Percentiles rank a stretch among this genome's conserved stretches.
These are phyloP conservation scores for Telmatochromis sp. DNA, from an alignment of 2,113 vertebrate genomes.

Conservation along the genomic window DNA sequence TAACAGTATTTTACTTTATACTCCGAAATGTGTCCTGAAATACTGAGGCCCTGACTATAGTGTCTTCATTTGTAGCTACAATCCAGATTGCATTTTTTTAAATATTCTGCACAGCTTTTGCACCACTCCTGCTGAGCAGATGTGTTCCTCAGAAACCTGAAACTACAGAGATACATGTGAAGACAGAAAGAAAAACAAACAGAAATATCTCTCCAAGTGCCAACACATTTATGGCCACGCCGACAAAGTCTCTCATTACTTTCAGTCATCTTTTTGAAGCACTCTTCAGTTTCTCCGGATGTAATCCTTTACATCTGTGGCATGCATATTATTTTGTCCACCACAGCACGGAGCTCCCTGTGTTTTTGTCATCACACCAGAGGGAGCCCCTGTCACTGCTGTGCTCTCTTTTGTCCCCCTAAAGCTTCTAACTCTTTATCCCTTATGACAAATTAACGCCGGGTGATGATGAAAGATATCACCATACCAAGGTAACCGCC, in stretches of 20 bases:
- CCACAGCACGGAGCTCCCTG: background rate
- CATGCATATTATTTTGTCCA: background rate
- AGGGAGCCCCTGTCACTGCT: slow-evolving; percentile 44
- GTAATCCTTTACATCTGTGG: background rate
- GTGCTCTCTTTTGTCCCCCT: background rate
- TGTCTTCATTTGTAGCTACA: background rate
- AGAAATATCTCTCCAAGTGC: background rate
- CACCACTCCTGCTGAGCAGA: background rate
- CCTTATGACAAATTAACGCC: slow-evolving; percentile 42
- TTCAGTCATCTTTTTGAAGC: background rate
- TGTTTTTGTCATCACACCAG: slow-evolving; percentile 45
- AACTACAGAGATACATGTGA: background rate
- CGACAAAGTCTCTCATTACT: background rate
- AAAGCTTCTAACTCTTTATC: slow-evolving; percentile 4
- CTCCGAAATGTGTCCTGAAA: background rate
- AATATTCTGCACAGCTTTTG: background rate
- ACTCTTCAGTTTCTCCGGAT: background rate
- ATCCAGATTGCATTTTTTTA: background rate
- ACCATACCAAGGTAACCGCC: slow-evolving; percentile 57
- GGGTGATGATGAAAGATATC: slow-evolving; percentile 53
- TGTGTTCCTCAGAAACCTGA: background rate
- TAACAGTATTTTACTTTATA: background rate
- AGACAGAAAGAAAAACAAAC: background rate
- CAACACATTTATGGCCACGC: background rate
- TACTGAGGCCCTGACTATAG: background rate